These are phyloP conservation scores for Synanthedon andrenaeformis DNA, from an alignment of 2,888 invertebrate genomes.

Conservation along the genomic window DNA sequence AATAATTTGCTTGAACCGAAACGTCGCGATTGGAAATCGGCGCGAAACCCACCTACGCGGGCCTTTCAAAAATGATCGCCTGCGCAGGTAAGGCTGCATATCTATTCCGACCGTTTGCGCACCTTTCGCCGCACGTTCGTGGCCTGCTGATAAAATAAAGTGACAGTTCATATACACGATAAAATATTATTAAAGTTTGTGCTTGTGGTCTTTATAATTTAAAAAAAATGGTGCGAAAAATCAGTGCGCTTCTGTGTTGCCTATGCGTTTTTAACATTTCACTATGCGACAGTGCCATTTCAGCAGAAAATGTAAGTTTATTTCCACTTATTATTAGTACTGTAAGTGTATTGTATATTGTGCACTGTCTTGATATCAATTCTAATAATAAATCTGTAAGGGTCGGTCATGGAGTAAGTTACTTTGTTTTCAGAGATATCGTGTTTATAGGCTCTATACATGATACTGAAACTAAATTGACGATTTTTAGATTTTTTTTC, in stretches of 20 bases:
- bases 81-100: constrained; percentile 43
- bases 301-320: constrained; percentile 51
- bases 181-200: constrained; percentile 8
- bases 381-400: no score
- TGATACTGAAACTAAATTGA: no score
- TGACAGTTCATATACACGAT: background rate
- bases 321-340: background rate
- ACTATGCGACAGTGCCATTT: constrained; percentile 55
- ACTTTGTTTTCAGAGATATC: no score
- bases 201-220: constrained; percentile 7
- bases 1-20: constrained; percentile 29
- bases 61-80: constrained; percentile 65
- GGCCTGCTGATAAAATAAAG: constrained; percentile 16
- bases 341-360: no score
- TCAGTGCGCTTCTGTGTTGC: constrained; percentile 55
- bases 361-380: no score
- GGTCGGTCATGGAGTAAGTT: no score
- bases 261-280: constrained; percentile 56
- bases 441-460: no score
- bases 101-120: constrained; percentile 35
- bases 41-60: constrained; percentile 68
- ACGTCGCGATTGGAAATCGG: constrained; percentile 41
- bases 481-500: no score
- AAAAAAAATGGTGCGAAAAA: constrained; percentile 51
- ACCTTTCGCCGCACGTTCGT: constrained; percentile 48